Evolutionary conservation across 2,797 vertebrate species (phyloP), one percentile per base, ranked within the genome.

Genomic region (Miichthys miiuy): DNA sequence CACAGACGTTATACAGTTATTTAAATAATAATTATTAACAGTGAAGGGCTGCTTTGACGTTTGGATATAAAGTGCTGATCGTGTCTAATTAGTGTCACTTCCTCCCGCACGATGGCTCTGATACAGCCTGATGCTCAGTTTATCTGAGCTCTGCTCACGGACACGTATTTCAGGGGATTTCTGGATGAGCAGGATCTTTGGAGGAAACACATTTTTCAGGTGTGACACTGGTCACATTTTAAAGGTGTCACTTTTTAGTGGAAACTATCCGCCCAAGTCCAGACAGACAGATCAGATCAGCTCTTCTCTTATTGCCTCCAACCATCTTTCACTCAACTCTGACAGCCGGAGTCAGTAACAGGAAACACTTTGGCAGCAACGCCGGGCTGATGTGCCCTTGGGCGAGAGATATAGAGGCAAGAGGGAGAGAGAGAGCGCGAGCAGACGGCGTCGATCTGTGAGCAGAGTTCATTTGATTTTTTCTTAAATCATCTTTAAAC

Each of bases 351-450:
- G 69, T 75, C 77, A 55, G 77, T 86, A 80, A 87, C 89, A 87
- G 88, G 89, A 90, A 87, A 64, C 80, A 63, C 66, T 84, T 89
- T 90, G 89, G 89, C 89, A 89, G 71, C 5, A 66, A 25, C 77
- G 4, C 27, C 4, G 65, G 21, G 23, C 62, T 34, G 67, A 81
- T 70, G 0, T 71, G 81, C 75, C 87, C 89, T 86, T 86, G 83
- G 85, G 79, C 55, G 66, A 81, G 79, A 83, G 68, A 89, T 60
- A 25, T 27, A 52, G 56, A 54, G 77, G 20, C 23, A 8, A 14
- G 46, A 56, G 51, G 30, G 61, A 3, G 16, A 34, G 68, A 46
- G 12, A 46, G 54, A 34, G 50, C n/a, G 12, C 11, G 48, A 25
- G 13, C 30, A 30, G 30, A n/a, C 3, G 3, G n/a, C 12, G 44